Percentiles rank a stretch among this genome's conserved stretches.
Evolutionary conservation across 2,888 invertebrate genomes (phyloP).

Genomic region (Trachelus tabidus): DNA sequence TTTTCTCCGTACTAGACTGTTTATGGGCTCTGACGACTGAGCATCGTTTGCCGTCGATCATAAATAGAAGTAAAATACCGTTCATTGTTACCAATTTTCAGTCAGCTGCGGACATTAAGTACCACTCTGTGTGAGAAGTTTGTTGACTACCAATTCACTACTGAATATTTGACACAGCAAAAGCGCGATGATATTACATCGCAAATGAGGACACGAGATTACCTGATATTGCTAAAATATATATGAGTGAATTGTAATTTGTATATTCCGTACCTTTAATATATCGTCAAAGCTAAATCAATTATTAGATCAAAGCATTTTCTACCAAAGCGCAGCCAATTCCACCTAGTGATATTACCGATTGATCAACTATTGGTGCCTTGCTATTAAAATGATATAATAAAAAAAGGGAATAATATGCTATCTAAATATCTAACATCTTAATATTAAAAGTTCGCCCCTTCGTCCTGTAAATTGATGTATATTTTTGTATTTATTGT

Average conservation of each 20-base stretch:
- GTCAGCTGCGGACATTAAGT: not conserved
- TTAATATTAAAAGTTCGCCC: slow-evolving; percentile 15
- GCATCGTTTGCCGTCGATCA: not conserved
- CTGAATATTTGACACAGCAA: not conserved
- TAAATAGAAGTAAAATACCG: not conserved
- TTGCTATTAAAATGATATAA: not conserved
- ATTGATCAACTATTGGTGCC: not conserved
- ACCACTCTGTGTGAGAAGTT: not conserved
- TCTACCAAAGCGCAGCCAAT: not conserved
- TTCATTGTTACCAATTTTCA: not conserved
- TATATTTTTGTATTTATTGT: slow-evolving; percentile 31
- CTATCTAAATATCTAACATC: no score
- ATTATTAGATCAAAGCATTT: not conserved
- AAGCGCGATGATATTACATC: no score
- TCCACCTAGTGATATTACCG: not conserved
- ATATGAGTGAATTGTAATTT: not conserved
- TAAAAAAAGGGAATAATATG: not conserved
- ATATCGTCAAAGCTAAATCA: not conserved
- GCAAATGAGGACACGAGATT: no score
- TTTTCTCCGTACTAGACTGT: not conserved
- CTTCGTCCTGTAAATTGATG: not conserved
- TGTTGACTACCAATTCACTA: not conserved
- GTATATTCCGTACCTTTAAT: not conserved
- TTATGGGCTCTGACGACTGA: not conserved
- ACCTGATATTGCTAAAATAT: not conserved